These are phyloP conservation scores for Leptogaster cylindrica DNA, from an alignment of 2,888 invertebrate genomes.

Conservation along the genomic window DNA sequence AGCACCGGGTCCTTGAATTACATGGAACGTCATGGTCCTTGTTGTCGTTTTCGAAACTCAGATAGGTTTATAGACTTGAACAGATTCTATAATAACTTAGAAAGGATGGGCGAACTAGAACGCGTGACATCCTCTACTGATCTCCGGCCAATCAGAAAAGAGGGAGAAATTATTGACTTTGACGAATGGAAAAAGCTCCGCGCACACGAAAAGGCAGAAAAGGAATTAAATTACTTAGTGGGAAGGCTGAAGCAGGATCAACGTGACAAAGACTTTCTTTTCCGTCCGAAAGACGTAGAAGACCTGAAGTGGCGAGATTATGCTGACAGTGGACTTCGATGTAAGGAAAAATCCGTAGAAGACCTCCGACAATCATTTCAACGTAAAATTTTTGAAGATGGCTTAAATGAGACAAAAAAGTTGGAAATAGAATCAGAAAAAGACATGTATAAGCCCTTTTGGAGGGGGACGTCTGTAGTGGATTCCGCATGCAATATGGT, in stretches of 20 bases:
- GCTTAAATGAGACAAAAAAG: slow-evolving; percentile 62
- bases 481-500: slow-evolving; percentile 78
- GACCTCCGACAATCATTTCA: slow-evolving; percentile 81
- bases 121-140: slow-evolving; percentile 74
- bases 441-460: slow-evolving; percentile 80
- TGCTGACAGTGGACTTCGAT: slow-evolving; percentile 76
- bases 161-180: slow-evolving; percentile 84
- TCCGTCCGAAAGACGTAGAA: slow-evolving; percentile 76
- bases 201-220: slow-evolving; percentile 79
- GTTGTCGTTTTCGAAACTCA: slow-evolving; percentile 66
- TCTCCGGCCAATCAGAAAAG: slow-evolving; percentile 73
- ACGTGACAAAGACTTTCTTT: slow-evolving; percentile 82
- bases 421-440: slow-evolving; percentile 63
- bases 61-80: slow-evolving; percentile 84
- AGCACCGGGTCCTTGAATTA: slow-evolving; percentile 63
- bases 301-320: slow-evolving; percentile 79
- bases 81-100: slow-evolving; percentile 83
- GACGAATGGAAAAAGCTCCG: slow-evolving; percentile 86
- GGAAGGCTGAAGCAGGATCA: slow-evolving; percentile 78
- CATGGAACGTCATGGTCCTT: slow-evolving; percentile 57
- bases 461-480: slow-evolving; percentile 83
- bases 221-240: slow-evolving; percentile 79
- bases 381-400: slow-evolving; percentile 66
- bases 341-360: slow-evolving; percentile 86
- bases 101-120: slow-evolving; percentile 83